phyloP scores from a whole-genome alignment of 2,888 invertebrate genomes.

The Eurytoma adleriae region DNA sequence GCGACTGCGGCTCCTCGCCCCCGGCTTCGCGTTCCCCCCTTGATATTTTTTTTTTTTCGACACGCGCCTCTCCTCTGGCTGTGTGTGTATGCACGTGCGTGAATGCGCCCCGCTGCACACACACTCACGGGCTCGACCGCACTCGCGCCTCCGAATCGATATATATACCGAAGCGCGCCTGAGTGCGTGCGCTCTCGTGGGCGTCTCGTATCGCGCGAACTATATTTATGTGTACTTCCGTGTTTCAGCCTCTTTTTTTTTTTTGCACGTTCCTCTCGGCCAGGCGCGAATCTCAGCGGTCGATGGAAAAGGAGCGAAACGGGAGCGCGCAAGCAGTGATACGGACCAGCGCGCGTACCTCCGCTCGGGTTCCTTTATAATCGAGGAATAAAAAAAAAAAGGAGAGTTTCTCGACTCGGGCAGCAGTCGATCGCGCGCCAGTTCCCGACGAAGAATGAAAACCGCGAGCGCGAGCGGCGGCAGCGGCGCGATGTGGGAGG shows the following conservation, averaged over 20 bases:
- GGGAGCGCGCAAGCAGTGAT: no score
- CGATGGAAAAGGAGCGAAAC: no score
- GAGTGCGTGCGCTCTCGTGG: not conserved
- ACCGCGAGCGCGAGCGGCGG: conserved; percentile 24
- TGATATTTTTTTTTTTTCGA: conserved; percentile 5
- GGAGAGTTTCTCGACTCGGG: not conserved
- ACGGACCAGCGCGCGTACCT: no score
- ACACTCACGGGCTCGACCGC: not conserved
- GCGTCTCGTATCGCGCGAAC: not conserved
- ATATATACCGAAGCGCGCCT: conserved; percentile 11
- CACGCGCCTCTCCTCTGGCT: conserved; percentile 12
- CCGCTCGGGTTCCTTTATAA: not conserved
- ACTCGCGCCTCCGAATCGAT: conserved; percentile 2
- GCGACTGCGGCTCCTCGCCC: not conserved
- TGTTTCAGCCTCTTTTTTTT: no score
- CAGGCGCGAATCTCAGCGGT: no score
- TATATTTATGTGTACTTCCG: no score
- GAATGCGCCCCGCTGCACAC: conserved; percentile 2
- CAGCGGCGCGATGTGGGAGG: conserved; percentile 25
- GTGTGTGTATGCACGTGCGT: conserved; percentile 22
- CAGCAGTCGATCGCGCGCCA: conserved; percentile 11
- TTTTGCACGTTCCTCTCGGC: no score
- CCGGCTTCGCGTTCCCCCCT: not conserved
- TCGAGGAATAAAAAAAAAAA: not conserved
- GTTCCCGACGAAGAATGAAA: conserved; percentile 35